Percentiles rank a stretch among this genome's conserved stretches.
These are phyloP conservation scores for Dryobota labecula DNA, from an alignment of 2,888 invertebrate species.

Conservation along the genomic window DNA sequence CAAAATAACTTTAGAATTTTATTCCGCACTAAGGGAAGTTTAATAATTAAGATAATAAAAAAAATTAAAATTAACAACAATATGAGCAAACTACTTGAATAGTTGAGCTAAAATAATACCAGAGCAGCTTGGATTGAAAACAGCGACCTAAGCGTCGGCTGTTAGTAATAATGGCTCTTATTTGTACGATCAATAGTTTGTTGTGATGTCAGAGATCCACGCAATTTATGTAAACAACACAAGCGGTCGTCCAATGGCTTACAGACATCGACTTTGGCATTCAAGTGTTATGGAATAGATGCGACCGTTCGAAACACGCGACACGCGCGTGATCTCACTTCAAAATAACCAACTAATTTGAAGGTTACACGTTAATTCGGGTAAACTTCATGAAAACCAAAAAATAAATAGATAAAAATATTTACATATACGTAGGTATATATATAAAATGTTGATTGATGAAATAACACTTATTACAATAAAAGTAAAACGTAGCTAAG, in stretches of 20 bases:
- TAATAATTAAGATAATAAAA: conserved; percentile 78
- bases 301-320: conserved; percentile 62
- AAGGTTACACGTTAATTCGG: conserved; percentile 81
- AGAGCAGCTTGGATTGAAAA: conserved; percentile 88
- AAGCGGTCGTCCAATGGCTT: conserved; percentile 86
- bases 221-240: conserved; percentile 78
- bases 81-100: conserved; percentile 89
- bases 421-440: conserved; percentile 85
- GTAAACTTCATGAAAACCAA: conserved; percentile 88
- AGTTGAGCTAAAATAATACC: conserved; percentile 89
- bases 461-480: conserved; percentile 89
- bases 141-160: conserved; percentile 77
- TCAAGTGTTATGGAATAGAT: conserved; percentile 79
- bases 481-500: conserved; percentile 90
- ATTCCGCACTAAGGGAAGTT: conserved; percentile 79
- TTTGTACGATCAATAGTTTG: conserved; percentile 88
- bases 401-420: conserved; percentile 89
- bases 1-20: conserved; percentile 82
- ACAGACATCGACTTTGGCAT: conserved; percentile 89
- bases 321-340: conserved; percentile 61
- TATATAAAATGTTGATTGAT: conserved; percentile 90
- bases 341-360: conserved; percentile 74
- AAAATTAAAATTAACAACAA: conserved; percentile 88
- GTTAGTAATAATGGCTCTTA: conserved; percentile 83
- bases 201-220: conserved; percentile 88